Evolutionary conservation across 1,140 invertebrate species (phyloP).

Genomic region (Ladona fulva): DNA sequence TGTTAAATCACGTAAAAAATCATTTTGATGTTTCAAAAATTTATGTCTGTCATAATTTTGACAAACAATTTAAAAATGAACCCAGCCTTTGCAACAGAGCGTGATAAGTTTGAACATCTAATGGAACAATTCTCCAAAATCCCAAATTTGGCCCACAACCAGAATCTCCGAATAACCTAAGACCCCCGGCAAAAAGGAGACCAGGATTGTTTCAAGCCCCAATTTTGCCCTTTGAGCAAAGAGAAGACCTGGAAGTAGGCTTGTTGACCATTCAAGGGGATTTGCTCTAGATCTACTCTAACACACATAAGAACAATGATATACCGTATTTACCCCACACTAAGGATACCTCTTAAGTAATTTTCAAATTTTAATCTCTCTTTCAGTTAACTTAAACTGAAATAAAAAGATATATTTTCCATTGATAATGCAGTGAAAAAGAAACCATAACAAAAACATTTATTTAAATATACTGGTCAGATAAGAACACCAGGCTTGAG

Average conservation of each 20-base stretch:
- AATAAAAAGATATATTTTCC: too few relatives aligned
- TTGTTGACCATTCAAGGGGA: not conserved
- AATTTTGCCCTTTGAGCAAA: slow-evolving; percentile 67
- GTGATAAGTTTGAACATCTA: slow-evolving; percentile 22
- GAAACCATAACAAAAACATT: too few relatives aligned
- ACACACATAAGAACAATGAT: not conserved
- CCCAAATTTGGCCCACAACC: not conserved
- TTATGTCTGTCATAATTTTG: slow-evolving; percentile 16
- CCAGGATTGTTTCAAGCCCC: slow-evolving; percentile 39
- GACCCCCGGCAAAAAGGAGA: not conserved
- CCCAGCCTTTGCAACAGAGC: slow-evolving; percentile 25
- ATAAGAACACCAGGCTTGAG: too few relatives aligned
- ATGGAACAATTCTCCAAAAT: not conserved
- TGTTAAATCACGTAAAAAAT: not conserved
- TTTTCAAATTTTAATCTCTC: too few relatives aligned
- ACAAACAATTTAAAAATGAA: not conserved
- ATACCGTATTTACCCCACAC: slow-evolving; percentile 8
- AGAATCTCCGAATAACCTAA: not conserved
- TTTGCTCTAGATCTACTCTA: not conserved
- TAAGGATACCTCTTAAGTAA: not conserved
- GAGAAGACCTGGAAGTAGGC: slow-evolving; percentile 66
- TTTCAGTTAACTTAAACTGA: too few relatives aligned
- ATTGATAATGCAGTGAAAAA: too few relatives aligned
- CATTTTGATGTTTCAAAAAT: not conserved
- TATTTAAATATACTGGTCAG: too few relatives aligned